These are phyloP conservation scores for Conus ventricosus DNA, from an alignment of 1,140 invertebrate genomes.

Conservation along the genomic window DNA sequence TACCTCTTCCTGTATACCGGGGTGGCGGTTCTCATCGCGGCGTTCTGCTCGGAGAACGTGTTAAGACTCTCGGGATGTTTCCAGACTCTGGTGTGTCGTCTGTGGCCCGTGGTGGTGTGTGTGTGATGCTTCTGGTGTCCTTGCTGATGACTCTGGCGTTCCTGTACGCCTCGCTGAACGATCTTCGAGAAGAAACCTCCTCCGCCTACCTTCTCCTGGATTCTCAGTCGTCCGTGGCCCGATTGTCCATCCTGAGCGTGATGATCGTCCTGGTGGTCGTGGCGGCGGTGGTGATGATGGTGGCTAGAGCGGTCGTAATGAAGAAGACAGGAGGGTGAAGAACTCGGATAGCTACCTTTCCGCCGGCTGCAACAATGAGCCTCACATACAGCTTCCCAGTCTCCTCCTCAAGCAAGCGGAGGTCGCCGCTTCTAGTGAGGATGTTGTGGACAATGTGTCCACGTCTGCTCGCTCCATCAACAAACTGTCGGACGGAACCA, in stretches of 20 bases:
- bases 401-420: constrained; percentile 25
- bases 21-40: constrained; percentile 42
- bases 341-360: constrained; percentile 25
- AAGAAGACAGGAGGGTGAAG: not conserved
- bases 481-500: constrained; percentile 30
- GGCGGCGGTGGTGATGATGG: not conserved
- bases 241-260: constrained; percentile 16
- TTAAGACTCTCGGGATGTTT: constrained; percentile 32
- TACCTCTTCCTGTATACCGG: constrained; percentile 59
- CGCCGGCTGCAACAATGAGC: constrained; percentile 1
- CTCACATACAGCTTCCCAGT: not conserved
- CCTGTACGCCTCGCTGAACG: not conserved
- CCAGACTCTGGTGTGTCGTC: not conserved
- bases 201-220: constrained; percentile 10
- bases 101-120: constrained; percentile 38
- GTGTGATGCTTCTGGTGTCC: constrained; percentile 24
- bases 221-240: not conserved
- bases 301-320: not conserved
- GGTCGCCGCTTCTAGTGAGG: constrained; percentile 27
- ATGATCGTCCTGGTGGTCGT: constrained; percentile 19
- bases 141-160: constrained; percentile 28
- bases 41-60: constrained; percentile 39
- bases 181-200: not conserved
- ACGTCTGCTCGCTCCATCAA: constrained; percentile 26
- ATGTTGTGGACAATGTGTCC: constrained; percentile 28